Base-by-base conservation (phyloP, 2,113 vertebrate species). In the Chloroceryle aenea region DNA sequence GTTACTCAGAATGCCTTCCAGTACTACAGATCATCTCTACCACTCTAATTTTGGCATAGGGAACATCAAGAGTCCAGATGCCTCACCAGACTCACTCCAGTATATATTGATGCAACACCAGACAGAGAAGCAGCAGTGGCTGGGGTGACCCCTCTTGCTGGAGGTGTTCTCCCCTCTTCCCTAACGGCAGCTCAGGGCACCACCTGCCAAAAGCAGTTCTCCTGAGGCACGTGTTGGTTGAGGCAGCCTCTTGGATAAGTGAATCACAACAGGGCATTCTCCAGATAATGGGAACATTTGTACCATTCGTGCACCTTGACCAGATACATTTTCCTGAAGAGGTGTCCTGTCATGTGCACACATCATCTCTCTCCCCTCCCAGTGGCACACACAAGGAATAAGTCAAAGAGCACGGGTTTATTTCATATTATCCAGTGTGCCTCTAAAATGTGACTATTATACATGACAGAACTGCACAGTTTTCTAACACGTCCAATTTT, bases 41-140 rank as follows among this genome's bases (percentile, higher is more conserved):
- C 0, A 0, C 50, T 67, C 64, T 45, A n/a, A 62, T 55, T 88
- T 77, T 67, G 48, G 52, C 43, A 48, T 2, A 2, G 43, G 4
- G 19, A 64, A 16, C 18, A 48, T 21, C 19, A 68, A 61, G 45
- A 89, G 27, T 36, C 56, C 48, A 29, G 30, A 53, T 29, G 27
- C 27, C 75, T 42, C 52, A 87, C 26, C 62, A 34, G 38, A 74
- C 15, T 55, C 20, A 66, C 12, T 45, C 26, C 43, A 78, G 42
- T 43, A 77, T 9, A 32, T 47, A 25, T 38, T 25, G 50, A 30
- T 23, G 20, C n/a, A 66, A n/a, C 12, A 42, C 9, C 12, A 9
- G 48, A 14, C 14, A 68, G n/a, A 69, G 42, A 53, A 59, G 73
- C 43, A 72, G n/a, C 6, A 53, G 62, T 14, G 7, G 20, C 29